Conservation (phyloP, 2,113 vertebrate genomes). For the Sinocyclocheilus rhinocerous region DNA sequence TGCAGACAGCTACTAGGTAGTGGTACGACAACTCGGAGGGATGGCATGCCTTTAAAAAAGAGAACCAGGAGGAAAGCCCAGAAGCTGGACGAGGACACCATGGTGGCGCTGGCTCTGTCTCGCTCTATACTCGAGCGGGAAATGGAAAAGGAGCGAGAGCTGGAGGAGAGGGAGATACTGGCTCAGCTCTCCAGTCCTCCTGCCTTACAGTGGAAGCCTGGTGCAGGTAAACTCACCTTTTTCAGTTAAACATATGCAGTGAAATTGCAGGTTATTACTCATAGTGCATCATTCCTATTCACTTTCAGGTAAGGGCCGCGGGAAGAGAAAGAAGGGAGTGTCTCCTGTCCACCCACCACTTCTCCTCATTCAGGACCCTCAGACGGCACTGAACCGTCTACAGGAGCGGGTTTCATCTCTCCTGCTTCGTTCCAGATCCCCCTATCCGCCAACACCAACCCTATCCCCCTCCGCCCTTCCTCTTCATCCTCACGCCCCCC, state of each 20-base stretch:
- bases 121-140: constrained; percentile 82
- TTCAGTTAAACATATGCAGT: not conserved
- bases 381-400: constrained; percentile 71
- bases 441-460: constrained; percentile 76
- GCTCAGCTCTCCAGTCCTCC: constrained; percentile 33
- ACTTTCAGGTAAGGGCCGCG: constrained; percentile 75
- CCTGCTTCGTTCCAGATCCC: constrained; percentile 72
- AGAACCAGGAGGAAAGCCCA: constrained; percentile 73
- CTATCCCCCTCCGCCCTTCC: constrained; percentile 77
- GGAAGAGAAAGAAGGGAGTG: constrained; percentile 73
- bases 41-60: constrained; percentile 72
- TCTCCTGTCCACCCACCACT: constrained; percentile 68
- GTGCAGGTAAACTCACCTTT: constrained; percentile 67
- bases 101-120: constrained; percentile 91
- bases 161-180: not conserved
- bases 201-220: constrained; percentile 65
- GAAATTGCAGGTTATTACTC: not conserved
- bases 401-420: constrained; percentile 82
- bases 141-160: constrained; percentile 39
- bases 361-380: constrained; percentile 82
- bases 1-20: constrained; percentile 64
- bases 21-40: constrained; percentile 74
- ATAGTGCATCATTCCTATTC: not conserved
- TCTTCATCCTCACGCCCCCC: constrained; percentile 63
- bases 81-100: constrained; percentile 81